Evolutionary conservation across 2,113 vertebrate species (phyloP), one percentile per base, ranked within the genome.

Genomic region (Nyctibius bracteatus): DNA sequence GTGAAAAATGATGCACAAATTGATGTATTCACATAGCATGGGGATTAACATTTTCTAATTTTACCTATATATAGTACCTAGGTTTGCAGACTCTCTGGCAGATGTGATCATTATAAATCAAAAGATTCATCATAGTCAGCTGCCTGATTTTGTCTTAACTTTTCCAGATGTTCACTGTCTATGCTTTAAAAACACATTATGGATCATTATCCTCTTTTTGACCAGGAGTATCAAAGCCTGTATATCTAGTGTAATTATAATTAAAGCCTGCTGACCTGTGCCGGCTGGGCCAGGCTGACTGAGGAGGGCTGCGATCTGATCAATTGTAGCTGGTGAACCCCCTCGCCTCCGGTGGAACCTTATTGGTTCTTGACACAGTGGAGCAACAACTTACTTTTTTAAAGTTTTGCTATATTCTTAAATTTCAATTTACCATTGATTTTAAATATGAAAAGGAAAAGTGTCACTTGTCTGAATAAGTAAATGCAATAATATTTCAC

Each of bases 1-100:
- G 61, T 97, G 90, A 97, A 97, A 97, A 97, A 97, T 78, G 28
- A 33, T 41, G 22, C 51, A 80, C 5, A 59, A 88, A 96, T 85
- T 90, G 87, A 94, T 86, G 18, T 21, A 83, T 97, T 44, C 39
- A 82, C 35, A 62, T 72, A 92, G 43, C 31, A 74, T 46, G 8
- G 28, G 33, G 77, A 94, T 97, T 89, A 96, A 86, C 62, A 91
- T 44, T 88, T 89, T 91, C 79, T 93, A 31, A 46, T 74, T 92
- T 96, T 88, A 88, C 62, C 52, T 92, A 43, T 35, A 81, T 71
- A 61, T 25, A 82, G 30, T 25, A 84, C 39, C 78, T 90, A 90
- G 30, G 23, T 71, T 96, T 93, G 74, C 72, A 95, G 59, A 71
- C 43, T 94, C 33, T 79, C 62, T 96, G 88, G 61, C 84, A 97